Evolutionary conservation across 2,113 vertebrate species (phyloP), one percentile per base, ranked within the genome.

Genomic region (Cyprinodon tularosa): DNA sequence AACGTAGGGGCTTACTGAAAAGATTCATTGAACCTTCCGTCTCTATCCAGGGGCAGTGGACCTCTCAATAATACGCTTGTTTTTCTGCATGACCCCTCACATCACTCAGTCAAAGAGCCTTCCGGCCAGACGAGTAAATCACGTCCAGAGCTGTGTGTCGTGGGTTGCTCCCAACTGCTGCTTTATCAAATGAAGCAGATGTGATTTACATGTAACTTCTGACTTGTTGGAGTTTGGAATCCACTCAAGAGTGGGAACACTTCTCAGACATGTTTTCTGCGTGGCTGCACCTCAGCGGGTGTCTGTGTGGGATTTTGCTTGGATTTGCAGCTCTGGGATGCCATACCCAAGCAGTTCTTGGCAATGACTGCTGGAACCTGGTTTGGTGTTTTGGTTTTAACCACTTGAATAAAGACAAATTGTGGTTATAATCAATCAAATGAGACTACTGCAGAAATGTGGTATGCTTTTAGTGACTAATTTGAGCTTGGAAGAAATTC

Each of bases 211-310:
- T 20, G 0, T 10, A 74, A 61, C 45, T 37, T 71, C 17, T 29
- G 70, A 50, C 47, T 48, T 1, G 44, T 63, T 65, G 20, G 64
- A 74, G 66, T 85, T 74, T 7, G n/a, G 65, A 66, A 75, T 82
- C 87, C 83, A 88, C 87, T 86, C 59, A 36, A 76, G 36, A 86
- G 88, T 89, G 78, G 89, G 85, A 86, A 63, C 22, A 15, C 74
- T 81, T 84, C 22, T 72, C 65, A 40, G 60, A 42, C 78, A 57
- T 20, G 38, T 36, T 74, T 57, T 59, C 53, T 4, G 61, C 61
- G 70, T 36, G 70, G 48, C 62, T 72, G 47, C 64, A 62, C n/a
- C 62, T 67, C 65, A 37, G 57, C 67, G 38, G n/a, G 57, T 80
- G 65, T 67, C 50, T 57, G 81, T 80, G 82, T 83, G 77, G 77